phyloP scores from a whole-genome alignment of 2,888 invertebrate genomes.

The Linyphia triangularis region DNA sequence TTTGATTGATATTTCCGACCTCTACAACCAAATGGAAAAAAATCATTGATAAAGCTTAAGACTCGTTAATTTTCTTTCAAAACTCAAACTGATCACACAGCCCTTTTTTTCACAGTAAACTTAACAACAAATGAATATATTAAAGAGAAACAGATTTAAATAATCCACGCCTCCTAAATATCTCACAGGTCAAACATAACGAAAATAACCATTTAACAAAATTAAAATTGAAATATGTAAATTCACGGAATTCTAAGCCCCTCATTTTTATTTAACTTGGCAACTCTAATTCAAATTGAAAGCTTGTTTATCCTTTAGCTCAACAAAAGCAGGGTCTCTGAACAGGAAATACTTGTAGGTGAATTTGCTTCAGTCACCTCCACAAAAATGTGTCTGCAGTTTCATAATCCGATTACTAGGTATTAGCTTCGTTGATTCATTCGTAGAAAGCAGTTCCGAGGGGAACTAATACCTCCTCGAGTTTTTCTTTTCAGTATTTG shows the following conservation, averaged over 20 bases:
- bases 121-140: too few relatives aligned
- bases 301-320: not conserved
- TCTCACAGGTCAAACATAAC: not conserved
- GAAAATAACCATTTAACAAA: not conserved
- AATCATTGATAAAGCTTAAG: too few relatives aligned
- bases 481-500: constrained; percentile 24
- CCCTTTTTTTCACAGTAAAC: too few relatives aligned
- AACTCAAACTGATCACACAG: too few relatives aligned
- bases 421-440: constrained; percentile 49
- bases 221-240: not conserved
- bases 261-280: not conserved
- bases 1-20: too few relatives aligned
- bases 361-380: not conserved
- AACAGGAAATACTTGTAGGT: not conserved
- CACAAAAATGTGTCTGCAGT: constrained; percentile 26
- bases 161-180: not conserved
- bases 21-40: too few relatives aligned
- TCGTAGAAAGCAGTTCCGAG: not conserved
- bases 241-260: not conserved
- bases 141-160: too few relatives aligned
- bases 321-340: not conserved
- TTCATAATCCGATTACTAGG: constrained; percentile 52
- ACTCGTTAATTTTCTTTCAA: too few relatives aligned
- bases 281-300: not conserved
- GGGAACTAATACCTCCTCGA: not conserved